phyloP scores from a whole-genome alignment of 2,888 invertebrate species.

The Napeogenes inachia region DNA sequence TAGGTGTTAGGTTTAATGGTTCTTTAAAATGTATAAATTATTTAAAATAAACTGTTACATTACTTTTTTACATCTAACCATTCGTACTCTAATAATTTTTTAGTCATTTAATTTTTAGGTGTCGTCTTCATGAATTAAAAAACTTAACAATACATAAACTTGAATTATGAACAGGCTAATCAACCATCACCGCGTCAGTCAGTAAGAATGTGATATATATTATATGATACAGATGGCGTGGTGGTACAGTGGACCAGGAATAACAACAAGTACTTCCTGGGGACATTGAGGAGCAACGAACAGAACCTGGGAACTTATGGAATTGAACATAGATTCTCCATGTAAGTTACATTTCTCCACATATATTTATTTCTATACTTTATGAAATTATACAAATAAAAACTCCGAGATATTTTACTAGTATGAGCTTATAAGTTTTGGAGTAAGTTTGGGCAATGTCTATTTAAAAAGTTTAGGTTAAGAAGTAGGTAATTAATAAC shows the following conservation, averaged over 20 bases:
- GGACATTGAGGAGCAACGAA: conserved; percentile 33
- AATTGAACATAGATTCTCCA: conserved; percentile 39
- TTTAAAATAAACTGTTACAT: background rate
- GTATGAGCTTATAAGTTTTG: too few relatives aligned
- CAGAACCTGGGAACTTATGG: conserved; percentile 26
- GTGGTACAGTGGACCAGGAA: conserved; percentile 56
- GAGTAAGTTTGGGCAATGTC: too few relatives aligned
- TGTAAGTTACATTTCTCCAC: conserved; percentile 44
- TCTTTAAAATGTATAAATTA: conserved; percentile 3
- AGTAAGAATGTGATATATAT: too few relatives aligned
- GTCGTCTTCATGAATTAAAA: too few relatives aligned
- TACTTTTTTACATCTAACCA: background rate
- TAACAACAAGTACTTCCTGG: conserved; percentile 34
- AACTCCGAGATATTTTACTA: too few relatives aligned
- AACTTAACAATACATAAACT: too few relatives aligned
- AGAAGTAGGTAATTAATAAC: too few relatives aligned
- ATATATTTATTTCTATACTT: too few relatives aligned
- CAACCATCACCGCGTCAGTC: too few relatives aligned
- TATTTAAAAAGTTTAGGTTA: too few relatives aligned
- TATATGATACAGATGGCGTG: conserved; percentile 39
- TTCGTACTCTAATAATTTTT: background rate
- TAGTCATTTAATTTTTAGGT: background rate
- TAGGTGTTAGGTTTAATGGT: background rate
- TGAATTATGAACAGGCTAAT: too few relatives aligned
- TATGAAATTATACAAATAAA: too few relatives aligned